These are phyloP conservation scores for Condylostylus longicornis DNA, from an alignment of 1,140 invertebrate genomes.

Conservation along the genomic window DNA sequence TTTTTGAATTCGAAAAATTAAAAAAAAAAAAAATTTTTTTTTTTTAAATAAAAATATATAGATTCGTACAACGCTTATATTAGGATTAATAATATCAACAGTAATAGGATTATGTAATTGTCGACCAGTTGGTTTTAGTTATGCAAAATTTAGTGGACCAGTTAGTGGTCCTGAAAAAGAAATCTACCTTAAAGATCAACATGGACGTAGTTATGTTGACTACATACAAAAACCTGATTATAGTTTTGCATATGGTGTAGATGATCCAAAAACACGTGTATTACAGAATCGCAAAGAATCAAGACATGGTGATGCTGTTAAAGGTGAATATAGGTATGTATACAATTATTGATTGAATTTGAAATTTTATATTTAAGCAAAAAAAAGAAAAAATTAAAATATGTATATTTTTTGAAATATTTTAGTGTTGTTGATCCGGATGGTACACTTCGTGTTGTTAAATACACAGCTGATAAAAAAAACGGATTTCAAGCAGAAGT, in stretches of 20 bases:
- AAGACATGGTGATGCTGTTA: constrained; percentile 49
- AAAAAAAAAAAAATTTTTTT: too few species aligned
- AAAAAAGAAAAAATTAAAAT: neutral
- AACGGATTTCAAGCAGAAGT: constrained; percentile 39
- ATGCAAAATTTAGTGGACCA: constrained; percentile 46
- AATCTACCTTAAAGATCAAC: constrained; percentile 36
- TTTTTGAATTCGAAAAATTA: too few species aligned
- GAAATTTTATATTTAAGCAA: constrained; percentile 4
- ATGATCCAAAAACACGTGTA: constrained; percentile 51
- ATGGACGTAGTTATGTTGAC: constrained; percentile 37
- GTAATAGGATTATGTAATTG: too few species aligned
- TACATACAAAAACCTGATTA: constrained; percentile 53
- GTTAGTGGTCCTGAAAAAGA: constrained; percentile 42
- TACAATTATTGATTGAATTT: constrained; percentile 10
- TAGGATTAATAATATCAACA: too few species aligned
- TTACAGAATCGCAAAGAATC: constrained; percentile 51
- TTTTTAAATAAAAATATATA: too few species aligned
- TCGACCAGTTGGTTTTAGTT: constrained; percentile 42
- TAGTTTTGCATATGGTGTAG: constrained; percentile 50
- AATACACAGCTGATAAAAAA: constrained; percentile 37
- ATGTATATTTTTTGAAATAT: neutral
- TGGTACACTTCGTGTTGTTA: constrained; percentile 35
- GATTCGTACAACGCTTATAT: too few species aligned
- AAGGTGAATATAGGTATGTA: constrained; percentile 46
- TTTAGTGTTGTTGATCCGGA: constrained; percentile 35